Conservation (phyloP, 2,888 invertebrate species). For the Acrobasis suavella region DNA sequence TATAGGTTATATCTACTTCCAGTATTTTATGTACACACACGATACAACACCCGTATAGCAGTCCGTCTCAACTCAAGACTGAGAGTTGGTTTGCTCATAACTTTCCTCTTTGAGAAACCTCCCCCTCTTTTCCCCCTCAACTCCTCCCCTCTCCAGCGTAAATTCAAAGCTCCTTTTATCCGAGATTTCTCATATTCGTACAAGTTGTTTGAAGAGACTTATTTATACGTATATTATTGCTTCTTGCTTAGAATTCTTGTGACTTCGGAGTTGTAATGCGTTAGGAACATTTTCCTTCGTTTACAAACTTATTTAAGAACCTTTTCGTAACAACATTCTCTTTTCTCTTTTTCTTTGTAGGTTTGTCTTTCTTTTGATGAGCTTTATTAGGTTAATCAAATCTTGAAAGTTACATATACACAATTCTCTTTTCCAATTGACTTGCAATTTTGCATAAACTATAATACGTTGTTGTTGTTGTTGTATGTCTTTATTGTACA, state of each 20-base stretch:
- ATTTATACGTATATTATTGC: constrained; percentile 4
- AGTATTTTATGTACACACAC: too few relatives aligned
- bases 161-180: constrained; percentile 8
- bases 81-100: constrained; percentile 6
- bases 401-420: too few relatives aligned
- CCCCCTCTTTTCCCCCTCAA: neutral
- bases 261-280: neutral
- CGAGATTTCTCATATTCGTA: constrained; percentile 13
- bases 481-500: too few relatives aligned
- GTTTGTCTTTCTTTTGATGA: neutral
- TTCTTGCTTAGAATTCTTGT: neutral
- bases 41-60: neutral
- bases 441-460: too few relatives aligned
- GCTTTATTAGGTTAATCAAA: too few relatives aligned
- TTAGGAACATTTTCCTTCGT: neutral
- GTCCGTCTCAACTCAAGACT: constrained; percentile 5
- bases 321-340: neutral
- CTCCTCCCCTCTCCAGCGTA: neutral
- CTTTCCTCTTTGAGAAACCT: constrained; percentile 5
- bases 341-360: neutral
- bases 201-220: constrained; percentile 5
- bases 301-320: neutral
- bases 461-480: too few relatives aligned
- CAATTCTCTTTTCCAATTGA: too few relatives aligned
- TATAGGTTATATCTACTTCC: too few relatives aligned